Evolutionary conservation across 37 sponge, comb jelly and placozoan genomes (phyloP), one percentile per base, ranked within the genome.

Genomic region (Cladorhizidae sp.): DNA sequence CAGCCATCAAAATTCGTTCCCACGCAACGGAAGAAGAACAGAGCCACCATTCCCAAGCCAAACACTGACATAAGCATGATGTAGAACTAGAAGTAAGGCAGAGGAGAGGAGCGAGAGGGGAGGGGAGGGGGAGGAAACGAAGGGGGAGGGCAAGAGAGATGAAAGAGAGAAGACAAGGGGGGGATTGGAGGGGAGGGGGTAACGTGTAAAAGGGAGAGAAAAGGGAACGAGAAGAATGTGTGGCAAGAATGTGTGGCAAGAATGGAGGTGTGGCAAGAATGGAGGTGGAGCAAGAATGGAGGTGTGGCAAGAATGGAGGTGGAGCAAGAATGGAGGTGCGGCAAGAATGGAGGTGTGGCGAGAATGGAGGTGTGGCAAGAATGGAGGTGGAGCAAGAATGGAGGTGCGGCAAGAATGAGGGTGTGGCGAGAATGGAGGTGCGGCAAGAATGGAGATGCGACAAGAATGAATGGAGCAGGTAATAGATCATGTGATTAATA

Each of bases 1-100:
- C 99, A 98, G 43, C 93, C 81, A 31, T 84, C 74, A 79, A 92
- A 92, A 76, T 92, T 84, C 36, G 72, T 58, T 15, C 56, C 35
- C 22, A 80, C 88, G 81, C 93, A 96, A 0, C 26, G 65, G 64
- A 87, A 81, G 74, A 96, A 93, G 83, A 90, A 88, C 80, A 63
- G 80, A 21, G 64, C 76, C 28, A 65, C 78, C 70, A 83, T 86
- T 26, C 82, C 26, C 38, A 93, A 84, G 2, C 92, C 94, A 74
- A 77, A 84, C 1, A 91, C 73, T 45, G 92, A 93, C 82, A 88
- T 80, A 14, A 57, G 23, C 92, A 91, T 89, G 59, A 91, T 88
- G 78, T 92, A 96, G 37, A 96, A 80, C 86, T 91, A 31, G 3
- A 32, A 11, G 15, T 15, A 52, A 11, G 2, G 8, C 35, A 67